Evolutionary conservation across 2,113 vertebrate genomes (phyloP).

Genomic region (Elaphurus davidianus): DNA sequence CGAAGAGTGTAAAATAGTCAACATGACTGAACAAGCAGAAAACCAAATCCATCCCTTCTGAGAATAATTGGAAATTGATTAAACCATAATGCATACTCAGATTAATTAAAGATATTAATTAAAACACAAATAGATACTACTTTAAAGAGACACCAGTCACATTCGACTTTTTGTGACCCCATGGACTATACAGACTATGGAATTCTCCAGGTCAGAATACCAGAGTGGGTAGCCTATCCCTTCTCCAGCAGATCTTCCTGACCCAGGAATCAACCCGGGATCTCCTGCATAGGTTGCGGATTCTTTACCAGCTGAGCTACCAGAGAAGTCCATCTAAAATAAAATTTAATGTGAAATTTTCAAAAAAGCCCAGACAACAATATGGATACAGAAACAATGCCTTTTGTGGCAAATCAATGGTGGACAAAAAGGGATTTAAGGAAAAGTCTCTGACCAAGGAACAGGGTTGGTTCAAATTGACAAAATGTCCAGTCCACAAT

Average conservation of each 20-base stretch:
- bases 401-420: background rate
- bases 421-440: background rate
- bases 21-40: background rate
- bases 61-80: background rate
- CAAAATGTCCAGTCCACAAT: background rate
- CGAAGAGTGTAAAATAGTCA: background rate
- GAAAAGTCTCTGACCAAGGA: constrained; percentile 10
- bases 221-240: background rate
- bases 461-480: background rate
- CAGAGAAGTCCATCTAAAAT: background rate
- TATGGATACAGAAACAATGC: background rate
- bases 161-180: background rate
- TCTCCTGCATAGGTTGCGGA: background rate
- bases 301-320: background rate
- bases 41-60: background rate
- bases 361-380: background rate
- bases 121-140: background rate
- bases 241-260: background rate
- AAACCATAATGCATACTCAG: background rate
- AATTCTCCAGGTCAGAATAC: background rate
- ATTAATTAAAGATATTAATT: background rate
- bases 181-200: background rate
- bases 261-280: background rate
- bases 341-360: background rate
- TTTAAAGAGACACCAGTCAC: background rate